Conservation (phyloP, 2,113 vertebrate species). For the Macquaria ambigua region DNA sequence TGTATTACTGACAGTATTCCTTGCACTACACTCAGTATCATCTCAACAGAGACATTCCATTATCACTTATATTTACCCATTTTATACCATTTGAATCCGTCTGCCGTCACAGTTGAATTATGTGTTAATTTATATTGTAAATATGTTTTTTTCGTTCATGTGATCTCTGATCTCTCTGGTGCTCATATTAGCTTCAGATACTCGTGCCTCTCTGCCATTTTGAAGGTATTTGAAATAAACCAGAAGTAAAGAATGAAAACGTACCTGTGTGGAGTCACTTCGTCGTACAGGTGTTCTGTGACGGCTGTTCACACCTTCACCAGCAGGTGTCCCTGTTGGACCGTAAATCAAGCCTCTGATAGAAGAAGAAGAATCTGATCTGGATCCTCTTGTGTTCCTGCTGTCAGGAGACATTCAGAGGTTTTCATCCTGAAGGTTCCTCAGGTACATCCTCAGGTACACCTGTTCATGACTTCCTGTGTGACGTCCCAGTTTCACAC, state of each 20-base stretch:
- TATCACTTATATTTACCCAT: slow-evolving; percentile 28
- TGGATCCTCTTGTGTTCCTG: too few species aligned
- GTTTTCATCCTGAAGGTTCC: too few species aligned
- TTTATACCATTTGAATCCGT: slow-evolving; percentile 68
- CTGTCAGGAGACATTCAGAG: too few species aligned
- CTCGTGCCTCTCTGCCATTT: slow-evolving; percentile 59
- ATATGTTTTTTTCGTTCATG: slow-evolving; percentile 54
- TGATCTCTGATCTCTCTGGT: slow-evolving; percentile 60
- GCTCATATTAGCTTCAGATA: slow-evolving; percentile 62
- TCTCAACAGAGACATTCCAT: slow-evolving; percentile 31
- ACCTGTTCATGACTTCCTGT: too few species aligned
- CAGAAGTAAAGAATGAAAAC: not conserved
- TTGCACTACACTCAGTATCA: slow-evolving; percentile 66
- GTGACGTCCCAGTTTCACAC: too few species aligned
- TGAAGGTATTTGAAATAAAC: slow-evolving; percentile 68
- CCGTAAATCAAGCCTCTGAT: fast-evolving
- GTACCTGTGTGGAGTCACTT: not conserved
- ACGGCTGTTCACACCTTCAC: slow-evolving; percentile 28
- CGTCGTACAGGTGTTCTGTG: not conserved
- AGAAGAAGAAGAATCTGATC: not conserved
- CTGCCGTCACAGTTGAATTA: slow-evolving; percentile 41
- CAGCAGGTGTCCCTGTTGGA: slow-evolving; percentile 55
- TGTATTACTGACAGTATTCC: slow-evolving; percentile 59
- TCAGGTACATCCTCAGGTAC: too few species aligned
- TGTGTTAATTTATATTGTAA: slow-evolving; percentile 82